These are phyloP conservation scores for Paramormyrops hopkinsi DNA, from an alignment of 2,797 vertebrate genomes.

Conservation along the genomic window DNA sequence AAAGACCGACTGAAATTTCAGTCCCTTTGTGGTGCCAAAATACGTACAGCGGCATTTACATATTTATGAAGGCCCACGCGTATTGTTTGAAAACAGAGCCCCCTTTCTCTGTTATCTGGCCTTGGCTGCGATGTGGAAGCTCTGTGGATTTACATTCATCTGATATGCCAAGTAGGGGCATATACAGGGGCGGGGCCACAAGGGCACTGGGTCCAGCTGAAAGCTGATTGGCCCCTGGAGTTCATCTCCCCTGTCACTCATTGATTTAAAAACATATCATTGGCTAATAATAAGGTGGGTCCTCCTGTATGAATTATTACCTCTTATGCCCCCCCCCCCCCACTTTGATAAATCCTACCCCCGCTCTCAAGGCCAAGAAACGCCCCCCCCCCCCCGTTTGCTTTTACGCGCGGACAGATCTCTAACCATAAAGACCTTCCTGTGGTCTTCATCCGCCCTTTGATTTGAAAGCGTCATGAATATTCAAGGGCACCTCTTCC, in stretches of 20 bases:
- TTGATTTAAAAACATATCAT: neutral
- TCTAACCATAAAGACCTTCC: slow-evolving; percentile 1
- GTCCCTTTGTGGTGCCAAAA: neutral
- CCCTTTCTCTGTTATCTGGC: neutral
- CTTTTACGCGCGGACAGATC: neutral
- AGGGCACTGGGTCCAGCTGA: neutral
- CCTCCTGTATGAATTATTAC: neutral
- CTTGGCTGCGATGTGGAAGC: neutral
- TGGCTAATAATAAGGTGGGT: neutral
- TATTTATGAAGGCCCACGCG: neutral
- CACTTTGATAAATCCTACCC: neutral
- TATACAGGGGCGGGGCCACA: neutral
- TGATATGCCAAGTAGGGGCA: neutral
- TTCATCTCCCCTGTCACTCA: neutral
- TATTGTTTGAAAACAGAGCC: neutral
- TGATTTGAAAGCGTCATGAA: slow-evolving; percentile 1
- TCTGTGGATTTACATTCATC: neutral
- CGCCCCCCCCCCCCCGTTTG: neutral
- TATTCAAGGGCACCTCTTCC: neutral
- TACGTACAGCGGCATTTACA: neutral
- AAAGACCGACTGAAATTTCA: neutral
- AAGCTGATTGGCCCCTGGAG: neutral
- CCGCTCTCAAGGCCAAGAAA: neutral
- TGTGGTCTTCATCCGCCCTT: neutral
- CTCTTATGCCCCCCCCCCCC: neutral